Conservation (phyloP, 2,113 vertebrate species). For the Nibea coibor region DNA sequence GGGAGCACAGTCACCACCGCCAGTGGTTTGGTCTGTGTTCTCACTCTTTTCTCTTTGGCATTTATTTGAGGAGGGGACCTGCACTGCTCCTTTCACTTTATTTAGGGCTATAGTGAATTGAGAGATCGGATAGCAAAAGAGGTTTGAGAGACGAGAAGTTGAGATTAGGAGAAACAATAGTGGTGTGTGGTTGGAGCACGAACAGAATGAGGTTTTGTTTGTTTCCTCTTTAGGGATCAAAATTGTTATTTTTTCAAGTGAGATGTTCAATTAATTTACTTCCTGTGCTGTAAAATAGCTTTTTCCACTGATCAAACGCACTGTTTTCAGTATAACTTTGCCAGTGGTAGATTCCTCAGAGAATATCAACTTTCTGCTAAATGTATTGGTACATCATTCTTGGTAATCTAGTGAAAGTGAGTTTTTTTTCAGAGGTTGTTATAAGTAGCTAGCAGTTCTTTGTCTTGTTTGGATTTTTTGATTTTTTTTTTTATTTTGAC, state of each 20-base stretch:
- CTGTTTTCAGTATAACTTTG: conserved; percentile 37
- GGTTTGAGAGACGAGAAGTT: conserved; percentile 33
- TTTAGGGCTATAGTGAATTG: conserved; percentile 83
- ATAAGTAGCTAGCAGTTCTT: conserved; percentile 53
- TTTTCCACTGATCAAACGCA: conserved; percentile 46
- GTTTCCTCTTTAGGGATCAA: conserved; percentile 55
- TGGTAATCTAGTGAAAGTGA: conserved; percentile 67
- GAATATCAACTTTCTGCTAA: conserved; percentile 52
- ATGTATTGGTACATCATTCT: conserved; percentile 47
- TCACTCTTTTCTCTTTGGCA: conserved; percentile 79
- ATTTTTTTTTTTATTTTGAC: conserved; percentile 12
- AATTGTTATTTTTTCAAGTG: conserved; percentile 49
- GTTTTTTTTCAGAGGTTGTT: conserved; percentile 39
- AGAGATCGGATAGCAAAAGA: conserved; percentile 34
- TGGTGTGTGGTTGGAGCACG: conserved; percentile 45
- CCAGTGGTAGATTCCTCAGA: conserved; percentile 45
- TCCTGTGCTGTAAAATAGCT: conserved; percentile 68
- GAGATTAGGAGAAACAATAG: conserved; percentile 16
- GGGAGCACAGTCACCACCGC: conserved; percentile 68
- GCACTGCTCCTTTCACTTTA: conserved; percentile 80
- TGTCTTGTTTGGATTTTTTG: conserved; percentile 35
- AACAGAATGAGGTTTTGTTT: conserved; percentile 58
- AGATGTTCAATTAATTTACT: conserved; percentile 57
- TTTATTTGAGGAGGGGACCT: conserved; percentile 80
- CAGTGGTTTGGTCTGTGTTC: conserved; percentile 67